These are phyloP conservation scores for Prionace glauca DNA, from an alignment of 2,797 vertebrate species.

Conservation along the genomic window DNA sequence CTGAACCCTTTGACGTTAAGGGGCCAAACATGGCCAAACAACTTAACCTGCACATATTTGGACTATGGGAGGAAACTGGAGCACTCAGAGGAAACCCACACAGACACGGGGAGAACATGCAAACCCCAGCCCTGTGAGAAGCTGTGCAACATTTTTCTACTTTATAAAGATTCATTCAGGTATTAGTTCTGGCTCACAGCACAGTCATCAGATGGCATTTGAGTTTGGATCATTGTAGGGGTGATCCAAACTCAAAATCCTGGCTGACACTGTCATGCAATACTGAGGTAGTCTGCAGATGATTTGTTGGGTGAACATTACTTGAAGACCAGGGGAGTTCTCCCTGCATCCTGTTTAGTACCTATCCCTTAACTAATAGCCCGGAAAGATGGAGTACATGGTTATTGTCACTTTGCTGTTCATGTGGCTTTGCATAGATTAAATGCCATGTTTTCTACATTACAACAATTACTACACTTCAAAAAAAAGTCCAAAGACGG, in stretches of 20 bases:
- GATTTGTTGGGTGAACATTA: no score
- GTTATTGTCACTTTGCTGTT: background rate
- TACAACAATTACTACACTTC: background rate
- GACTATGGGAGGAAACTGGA: no score
- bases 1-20: no score
- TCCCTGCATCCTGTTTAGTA: no score
- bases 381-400: background rate
- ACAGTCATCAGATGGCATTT: background rate
- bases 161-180: background rate
- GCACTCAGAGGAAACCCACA: no score
- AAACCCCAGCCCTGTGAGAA: no score
- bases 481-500: background rate
- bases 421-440: background rate
- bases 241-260: background rate
- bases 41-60: no score
- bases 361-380: background rate
- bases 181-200: background rate
- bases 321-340: no score
- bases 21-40: no score
- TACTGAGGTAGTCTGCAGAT: background rate
- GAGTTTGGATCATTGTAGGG: no score
- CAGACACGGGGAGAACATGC: no score
- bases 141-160: background rate
- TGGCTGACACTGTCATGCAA: background rate
- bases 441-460: background rate